These are phyloP conservation scores for Cromileptes altivelis DNA, from an alignment of 2,113 vertebrate genomes.

Conservation along the genomic window DNA sequence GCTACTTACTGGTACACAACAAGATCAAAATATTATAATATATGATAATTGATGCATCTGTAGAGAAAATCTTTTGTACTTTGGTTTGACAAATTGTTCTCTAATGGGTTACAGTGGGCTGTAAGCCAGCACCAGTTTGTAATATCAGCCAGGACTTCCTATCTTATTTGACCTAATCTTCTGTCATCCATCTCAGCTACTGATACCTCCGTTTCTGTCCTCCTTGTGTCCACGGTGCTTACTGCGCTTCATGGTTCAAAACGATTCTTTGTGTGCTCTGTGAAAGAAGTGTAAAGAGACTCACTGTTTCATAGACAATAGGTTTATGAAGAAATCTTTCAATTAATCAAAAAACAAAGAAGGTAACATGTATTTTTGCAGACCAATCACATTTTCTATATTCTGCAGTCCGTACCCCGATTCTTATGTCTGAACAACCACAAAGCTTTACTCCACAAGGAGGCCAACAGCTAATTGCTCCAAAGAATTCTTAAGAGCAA, in stretches of 20 bases:
- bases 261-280: constrained; percentile 81
- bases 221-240: constrained; percentile 89
- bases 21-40: background rate
- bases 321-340: background rate
- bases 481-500: background rate
- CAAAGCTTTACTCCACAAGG: background rate
- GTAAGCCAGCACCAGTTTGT: constrained; percentile 10
- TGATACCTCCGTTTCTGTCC: constrained; percentile 85
- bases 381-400: background rate
- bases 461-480: background rate
- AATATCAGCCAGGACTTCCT: constrained; percentile 29
- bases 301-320: background rate
- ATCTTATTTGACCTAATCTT: constrained; percentile 10
- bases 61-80: background rate
- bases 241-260: constrained; percentile 90
- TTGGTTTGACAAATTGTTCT: background rate
- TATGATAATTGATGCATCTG: background rate
- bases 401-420: background rate
- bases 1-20: background rate
- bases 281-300: constrained; percentile 8
- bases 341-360: background rate
- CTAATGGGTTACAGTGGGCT: background rate
- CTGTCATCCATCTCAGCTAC: constrained; percentile 11
- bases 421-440: background rate
- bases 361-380: background rate